Evolutionary conservation across 2,113 vertebrate species (phyloP).

Genomic region (Bolborhynchus lineola): DNA sequence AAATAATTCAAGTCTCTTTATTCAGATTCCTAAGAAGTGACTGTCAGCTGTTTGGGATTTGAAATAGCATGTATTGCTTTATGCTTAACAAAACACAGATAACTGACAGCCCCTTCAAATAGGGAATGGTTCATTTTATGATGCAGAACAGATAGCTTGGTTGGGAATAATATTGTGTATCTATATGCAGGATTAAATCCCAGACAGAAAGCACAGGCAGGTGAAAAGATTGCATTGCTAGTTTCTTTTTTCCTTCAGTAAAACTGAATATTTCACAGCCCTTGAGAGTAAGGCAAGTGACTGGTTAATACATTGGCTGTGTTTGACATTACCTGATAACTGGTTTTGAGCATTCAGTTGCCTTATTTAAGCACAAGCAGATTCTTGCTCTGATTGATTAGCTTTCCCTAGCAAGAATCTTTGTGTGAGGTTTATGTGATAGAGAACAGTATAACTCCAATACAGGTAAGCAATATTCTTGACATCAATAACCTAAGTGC

Average conservation of each 20-base stretch:
- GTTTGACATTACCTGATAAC: background rate
- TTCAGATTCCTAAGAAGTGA: conserved; percentile 26
- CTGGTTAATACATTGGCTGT: background rate
- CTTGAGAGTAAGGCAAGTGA: background rate
- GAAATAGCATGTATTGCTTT: conserved; percentile 34
- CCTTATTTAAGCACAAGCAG: background rate
- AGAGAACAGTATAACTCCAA: background rate
- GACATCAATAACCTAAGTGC: background rate
- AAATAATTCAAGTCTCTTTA: conserved; percentile 40
- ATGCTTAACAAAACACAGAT: conserved; percentile 48
- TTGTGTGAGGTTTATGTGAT: background rate
- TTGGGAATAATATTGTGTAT: conserved; percentile 28
- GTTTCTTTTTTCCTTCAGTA: background rate
- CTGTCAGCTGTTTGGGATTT: conserved; percentile 28
- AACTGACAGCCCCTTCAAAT: conserved; percentile 42
- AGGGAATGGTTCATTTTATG: conserved; percentile 38
- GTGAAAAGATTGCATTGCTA: background rate
- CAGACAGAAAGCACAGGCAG: background rate
- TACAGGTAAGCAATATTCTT: background rate
- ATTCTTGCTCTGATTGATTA: background rate
- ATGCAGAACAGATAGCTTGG: conserved; percentile 44
- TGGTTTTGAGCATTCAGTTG: conserved; percentile 7
- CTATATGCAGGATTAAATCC: conserved; percentile 30
- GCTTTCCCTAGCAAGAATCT: background rate
- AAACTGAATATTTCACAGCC: background rate